A percentile compares a stretch with the other conserved stretches of the same genome.
Evolutionary conservation across 2,888 invertebrate genomes (phyloP).

Genomic region (Protodeltote pygarga): DNA sequence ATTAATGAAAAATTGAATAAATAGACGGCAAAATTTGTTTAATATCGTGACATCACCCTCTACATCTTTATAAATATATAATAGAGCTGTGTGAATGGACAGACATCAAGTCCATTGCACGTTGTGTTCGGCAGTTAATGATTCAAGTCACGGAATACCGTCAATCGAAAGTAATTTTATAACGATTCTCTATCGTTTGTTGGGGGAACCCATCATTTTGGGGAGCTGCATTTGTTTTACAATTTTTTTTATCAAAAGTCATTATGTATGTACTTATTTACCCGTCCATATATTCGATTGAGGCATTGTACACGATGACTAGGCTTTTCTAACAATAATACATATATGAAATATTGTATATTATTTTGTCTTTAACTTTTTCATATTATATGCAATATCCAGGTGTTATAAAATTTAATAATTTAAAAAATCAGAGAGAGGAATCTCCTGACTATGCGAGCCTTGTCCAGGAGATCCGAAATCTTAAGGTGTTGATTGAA

Average conservation of each 20-base stretch:
- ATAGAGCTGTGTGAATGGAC: constrained; percentile 28
- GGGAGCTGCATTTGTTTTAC: constrained; percentile 42
- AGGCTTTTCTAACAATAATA: too few relatives aligned
- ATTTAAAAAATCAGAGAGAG: too few relatives aligned
- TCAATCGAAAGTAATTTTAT: constrained; percentile 49
- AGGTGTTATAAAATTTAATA: too few relatives aligned
- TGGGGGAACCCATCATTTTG: constrained; percentile 40
- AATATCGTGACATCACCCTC: constrained; percentile 17
- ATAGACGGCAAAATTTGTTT: constrained; percentile 37
- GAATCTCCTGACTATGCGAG: too few relatives aligned
- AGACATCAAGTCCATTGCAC: constrained; percentile 22
- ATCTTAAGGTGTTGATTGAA: too few relatives aligned
- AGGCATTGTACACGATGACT: too few relatives aligned
- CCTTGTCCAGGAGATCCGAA: too few relatives aligned
- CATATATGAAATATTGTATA: too few relatives aligned
- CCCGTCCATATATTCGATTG: too few relatives aligned
- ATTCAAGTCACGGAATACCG: constrained; percentile 55
- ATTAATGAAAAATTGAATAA: constrained; percentile 43
- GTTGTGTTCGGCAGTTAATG: constrained; percentile 49
- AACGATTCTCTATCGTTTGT: constrained; percentile 45
- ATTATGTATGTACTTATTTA: constrained; percentile 17
- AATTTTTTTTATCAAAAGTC: constrained; percentile 30
- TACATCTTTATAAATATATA: constrained; percentile 41
- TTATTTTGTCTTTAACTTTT: too few relatives aligned
- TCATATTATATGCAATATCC: too few relatives aligned